phyloP scores from a whole-genome alignment of 2,797 vertebrate species.

The Hephaestus fuliginosus region DNA sequence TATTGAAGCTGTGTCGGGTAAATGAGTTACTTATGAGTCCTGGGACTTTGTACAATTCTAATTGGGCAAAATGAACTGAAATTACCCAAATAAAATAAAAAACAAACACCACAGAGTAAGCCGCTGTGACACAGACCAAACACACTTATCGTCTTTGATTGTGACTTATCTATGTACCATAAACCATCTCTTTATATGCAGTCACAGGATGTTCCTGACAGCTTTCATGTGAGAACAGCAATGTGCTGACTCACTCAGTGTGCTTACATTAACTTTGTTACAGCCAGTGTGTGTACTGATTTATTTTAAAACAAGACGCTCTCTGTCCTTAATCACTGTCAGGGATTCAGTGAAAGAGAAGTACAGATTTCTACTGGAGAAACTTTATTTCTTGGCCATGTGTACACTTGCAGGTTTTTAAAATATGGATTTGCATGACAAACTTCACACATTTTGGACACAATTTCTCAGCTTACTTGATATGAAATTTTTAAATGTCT shows the following conservation, averaged over 20 bases:
- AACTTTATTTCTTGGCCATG: too few relatives aligned
- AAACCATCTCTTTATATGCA: neutral
- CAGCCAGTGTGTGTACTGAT: neutral
- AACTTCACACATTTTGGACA: neutral
- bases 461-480: neutral
- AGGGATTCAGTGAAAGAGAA: too few relatives aligned
- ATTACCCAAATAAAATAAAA: neutral
- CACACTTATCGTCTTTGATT: neutral
- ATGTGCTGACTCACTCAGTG: conserved; percentile 2
- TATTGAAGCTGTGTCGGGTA: neutral
- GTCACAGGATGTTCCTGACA: neutral
- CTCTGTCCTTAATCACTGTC: too few relatives aligned
- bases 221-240: neutral
- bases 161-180: neutral
- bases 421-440: too few relatives aligned
- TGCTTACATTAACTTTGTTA: neutral
- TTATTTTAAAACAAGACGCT: too few relatives aligned
- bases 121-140: neutral
- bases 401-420: too few relatives aligned
- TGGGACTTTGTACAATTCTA: neutral
- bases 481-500: neutral
- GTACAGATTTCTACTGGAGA: too few relatives aligned
- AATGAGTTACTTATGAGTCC: conserved; percentile 9
- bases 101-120: neutral
- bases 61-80: neutral